These are phyloP conservation scores for Tromatobia lineatoria DNA, from an alignment of 2,888 invertebrate species.

Conservation along the genomic window DNA sequence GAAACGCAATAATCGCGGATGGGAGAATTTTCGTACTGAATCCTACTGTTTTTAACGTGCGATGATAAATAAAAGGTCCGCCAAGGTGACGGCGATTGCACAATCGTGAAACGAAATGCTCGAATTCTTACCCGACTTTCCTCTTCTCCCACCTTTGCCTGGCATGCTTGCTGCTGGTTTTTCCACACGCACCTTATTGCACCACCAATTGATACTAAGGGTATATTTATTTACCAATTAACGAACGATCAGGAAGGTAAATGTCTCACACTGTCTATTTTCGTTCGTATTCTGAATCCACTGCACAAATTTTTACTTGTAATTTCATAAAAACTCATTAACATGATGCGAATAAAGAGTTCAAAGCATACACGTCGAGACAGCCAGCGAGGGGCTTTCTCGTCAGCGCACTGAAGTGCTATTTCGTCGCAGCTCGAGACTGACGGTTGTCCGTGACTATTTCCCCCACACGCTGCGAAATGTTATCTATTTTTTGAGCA, in stretches of 20 bases:
- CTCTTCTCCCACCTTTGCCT: slow-evolving; percentile 91
- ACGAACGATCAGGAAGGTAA: slow-evolving; percentile 93
- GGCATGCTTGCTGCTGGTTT: slow-evolving; percentile 88
- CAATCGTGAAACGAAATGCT: slow-evolving; percentile 33
- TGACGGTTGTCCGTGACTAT: slow-evolving; percentile 5
- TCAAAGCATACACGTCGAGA: slow-evolving; percentile 84
- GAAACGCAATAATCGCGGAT: not conserved
- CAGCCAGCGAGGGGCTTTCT: slow-evolving; percentile 76
- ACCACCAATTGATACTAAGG: slow-evolving; percentile 87
- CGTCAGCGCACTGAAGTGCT: slow-evolving; percentile 59
- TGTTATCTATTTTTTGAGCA: not conserved
- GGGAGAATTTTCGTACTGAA: not conserved
- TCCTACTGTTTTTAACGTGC: not conserved
- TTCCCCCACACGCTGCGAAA: not conserved
- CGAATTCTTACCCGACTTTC: slow-evolving; percentile 89
- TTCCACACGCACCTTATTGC: slow-evolving; percentile 84
- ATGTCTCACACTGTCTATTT: slow-evolving; percentile 91
- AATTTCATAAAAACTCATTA: slow-evolving; percentile 91
- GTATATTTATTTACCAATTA: slow-evolving; percentile 77
- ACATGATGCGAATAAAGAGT: slow-evolving; percentile 87
- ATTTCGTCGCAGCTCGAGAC: slow-evolving; percentile 1
- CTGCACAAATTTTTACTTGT: slow-evolving; percentile 90
- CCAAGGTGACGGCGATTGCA: slow-evolving; percentile 39
- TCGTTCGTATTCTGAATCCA: slow-evolving; percentile 90
- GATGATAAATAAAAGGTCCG: not conserved